Conservation (phyloP, 2,797 vertebrate genomes). For the Dryobates pubescens region DNA sequence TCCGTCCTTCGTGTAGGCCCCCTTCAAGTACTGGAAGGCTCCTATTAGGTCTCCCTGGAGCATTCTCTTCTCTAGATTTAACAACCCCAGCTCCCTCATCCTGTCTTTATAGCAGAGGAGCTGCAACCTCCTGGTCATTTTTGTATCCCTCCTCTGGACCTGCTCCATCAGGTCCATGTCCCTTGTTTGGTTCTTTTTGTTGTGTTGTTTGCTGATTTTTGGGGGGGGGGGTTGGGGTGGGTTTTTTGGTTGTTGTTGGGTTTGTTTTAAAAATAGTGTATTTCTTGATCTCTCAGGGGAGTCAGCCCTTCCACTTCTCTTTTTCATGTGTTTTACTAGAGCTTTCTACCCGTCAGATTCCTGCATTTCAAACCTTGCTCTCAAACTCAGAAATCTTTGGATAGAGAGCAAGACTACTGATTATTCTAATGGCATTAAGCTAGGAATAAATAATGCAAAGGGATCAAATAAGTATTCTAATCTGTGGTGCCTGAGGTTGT, state of each 20-base stretch:
- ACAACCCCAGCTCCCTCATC: too few species aligned
- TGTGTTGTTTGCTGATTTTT: too few species aligned
- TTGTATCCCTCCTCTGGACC: too few species aligned
- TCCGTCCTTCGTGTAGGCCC: too few species aligned
- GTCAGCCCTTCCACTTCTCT: neutral
- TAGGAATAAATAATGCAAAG: neutral
- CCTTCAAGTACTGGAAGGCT: too few species aligned
- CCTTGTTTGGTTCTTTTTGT: too few species aligned
- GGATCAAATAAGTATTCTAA: neutral
- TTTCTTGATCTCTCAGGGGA: conserved; percentile 42
- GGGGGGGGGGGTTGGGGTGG: too few species aligned
- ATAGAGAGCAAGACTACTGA: neutral
- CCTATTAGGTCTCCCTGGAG: too few species aligned
- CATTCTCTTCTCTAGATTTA: too few species aligned
- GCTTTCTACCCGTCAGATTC: neutral
- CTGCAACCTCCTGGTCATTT: too few species aligned
- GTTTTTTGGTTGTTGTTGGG: neutral
- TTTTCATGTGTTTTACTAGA: neutral
- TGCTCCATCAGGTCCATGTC: too few species aligned
- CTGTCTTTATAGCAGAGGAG: too few species aligned
- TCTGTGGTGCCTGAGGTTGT: neutral
- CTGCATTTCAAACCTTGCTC: neutral
- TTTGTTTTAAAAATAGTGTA: neutral
- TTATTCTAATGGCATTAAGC: neutral
- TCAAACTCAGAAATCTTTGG: neutral